Base-by-base conservation (phyloP, 2,888 invertebrate species). In the Cosmopolites sordidus region DNA sequence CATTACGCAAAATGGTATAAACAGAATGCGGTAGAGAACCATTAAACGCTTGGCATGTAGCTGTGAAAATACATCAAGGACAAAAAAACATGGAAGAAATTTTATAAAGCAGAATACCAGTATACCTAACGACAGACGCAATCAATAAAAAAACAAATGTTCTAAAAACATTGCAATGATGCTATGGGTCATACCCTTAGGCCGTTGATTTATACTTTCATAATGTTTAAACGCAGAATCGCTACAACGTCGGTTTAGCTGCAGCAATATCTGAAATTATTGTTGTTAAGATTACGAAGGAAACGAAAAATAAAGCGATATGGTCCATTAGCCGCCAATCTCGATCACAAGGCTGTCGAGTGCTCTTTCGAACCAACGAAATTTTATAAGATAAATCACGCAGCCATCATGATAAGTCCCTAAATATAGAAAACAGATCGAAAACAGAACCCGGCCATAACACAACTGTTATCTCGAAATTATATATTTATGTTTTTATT, bases 351-450 rank as follows among this genome's bases (percentile, higher is more conserved):
- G 48, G 42, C 48, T 42, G 48, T 48, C 42, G 48, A 48, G 48
- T 48, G 48, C 42, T 48, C 48, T 48, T 42, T 48, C 48, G 48
- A 48, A 48, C 48, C 11, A 30, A 43, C 48, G 22, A 48, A 48
- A 42, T 48, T 48, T 48, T 48, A 42, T 48, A 48, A 48, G 48
- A 48, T 48, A 48, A 48, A 48, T 48, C 48, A 48, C 48, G 29
- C 17, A 48, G 48, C 48, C 48, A 48, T 48, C 48, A 43, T 43
- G 48, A 48, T 48, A 48, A 42, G 33, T 16, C 33, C 42, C 48
- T 48, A 48, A 48, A 48, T 48, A 48, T 48, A 48, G 48, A 48
- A 48, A 42, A 16, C 43, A 33, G 40, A 47, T 47, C 47, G 47
- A 47, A 47, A 47, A 47, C 47, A 47, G 47, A 47, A 16, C 43